Evolutionary conservation across 2,113 vertebrate species (phyloP).

Genomic region (Loxodonta africana): DNA sequence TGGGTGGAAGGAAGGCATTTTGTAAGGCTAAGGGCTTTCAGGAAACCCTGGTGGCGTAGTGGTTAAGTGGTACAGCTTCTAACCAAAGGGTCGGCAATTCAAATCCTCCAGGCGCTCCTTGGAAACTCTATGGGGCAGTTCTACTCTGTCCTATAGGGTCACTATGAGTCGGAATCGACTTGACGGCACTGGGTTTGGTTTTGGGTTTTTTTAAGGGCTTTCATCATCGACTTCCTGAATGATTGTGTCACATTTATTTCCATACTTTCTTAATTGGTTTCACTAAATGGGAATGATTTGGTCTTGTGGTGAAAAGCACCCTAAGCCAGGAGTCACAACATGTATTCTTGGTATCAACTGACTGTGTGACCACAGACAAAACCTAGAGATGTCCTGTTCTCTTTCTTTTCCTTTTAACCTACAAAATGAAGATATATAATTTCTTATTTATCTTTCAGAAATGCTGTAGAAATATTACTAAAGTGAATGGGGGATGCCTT

Average conservation of each 20-base stretch:
- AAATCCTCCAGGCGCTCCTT: too few species aligned
- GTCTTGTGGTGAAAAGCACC: neutral
- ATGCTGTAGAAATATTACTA: neutral
- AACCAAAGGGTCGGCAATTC: too few species aligned
- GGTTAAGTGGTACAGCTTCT: too few species aligned
- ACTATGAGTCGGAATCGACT: too few species aligned
- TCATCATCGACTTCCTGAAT: neutral
- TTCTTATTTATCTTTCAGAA: neutral
- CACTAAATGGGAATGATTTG: neutral
- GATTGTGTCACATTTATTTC: neutral
- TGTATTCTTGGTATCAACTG: neutral
- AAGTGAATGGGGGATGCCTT: neutral
- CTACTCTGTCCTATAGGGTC: too few species aligned
- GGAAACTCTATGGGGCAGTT: too few species aligned
- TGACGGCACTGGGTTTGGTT: too few species aligned
- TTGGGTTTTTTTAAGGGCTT: neutral
- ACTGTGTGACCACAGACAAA: neutral
- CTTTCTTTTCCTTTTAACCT: neutral
- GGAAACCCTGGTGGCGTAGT: too few species aligned
- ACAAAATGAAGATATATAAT: neutral
- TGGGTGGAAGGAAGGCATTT: neutral
- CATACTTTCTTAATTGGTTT: conserved; percentile 4
- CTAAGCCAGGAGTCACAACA: neutral
- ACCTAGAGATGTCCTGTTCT: neutral
- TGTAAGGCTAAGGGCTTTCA: neutral